These are phyloP conservation scores for Lucinisca nassula DNA, from an alignment of 2,888 invertebrate species.

Conservation along the genomic window DNA sequence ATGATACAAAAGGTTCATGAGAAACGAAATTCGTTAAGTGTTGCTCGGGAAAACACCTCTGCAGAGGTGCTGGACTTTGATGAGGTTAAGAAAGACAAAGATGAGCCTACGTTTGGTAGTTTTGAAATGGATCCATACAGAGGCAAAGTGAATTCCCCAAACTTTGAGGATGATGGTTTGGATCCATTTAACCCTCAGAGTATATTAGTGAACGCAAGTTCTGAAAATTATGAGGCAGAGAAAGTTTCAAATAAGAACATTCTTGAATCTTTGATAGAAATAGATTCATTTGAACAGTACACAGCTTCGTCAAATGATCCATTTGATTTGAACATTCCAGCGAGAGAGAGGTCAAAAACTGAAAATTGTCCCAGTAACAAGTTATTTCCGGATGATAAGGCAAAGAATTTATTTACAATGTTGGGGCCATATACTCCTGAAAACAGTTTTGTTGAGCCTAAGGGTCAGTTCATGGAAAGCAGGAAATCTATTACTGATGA, in stretches of 20 bases:
- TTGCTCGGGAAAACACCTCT: not conserved
- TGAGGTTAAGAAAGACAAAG: not conserved
- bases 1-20: constrained; percentile 88
- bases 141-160: not conserved
- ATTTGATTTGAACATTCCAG: not conserved
- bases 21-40: constrained; percentile 69
- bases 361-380: not conserved
- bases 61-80: constrained; percentile 23
- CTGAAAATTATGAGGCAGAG: not conserved
- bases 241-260: not conserved
- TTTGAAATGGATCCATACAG: not conserved
- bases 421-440: constrained; percentile 86
- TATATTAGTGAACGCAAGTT: constrained; percentile 63
- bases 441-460: constrained; percentile 86
- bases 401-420: not conserved
- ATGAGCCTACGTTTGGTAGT: not conserved
- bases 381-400: not conserved
- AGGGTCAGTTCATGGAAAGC: constrained; percentile 10
- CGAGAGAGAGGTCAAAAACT: not conserved
- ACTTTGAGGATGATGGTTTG: not conserved
- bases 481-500: constrained; percentile 21
- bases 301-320: not conserved
- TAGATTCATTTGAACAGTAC: not conserved
- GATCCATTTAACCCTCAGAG: constrained; percentile 87
- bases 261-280: not conserved